Conservation (phyloP, 2,113 vertebrate genomes). For the Cyrtonyx montezumae region DNA sequence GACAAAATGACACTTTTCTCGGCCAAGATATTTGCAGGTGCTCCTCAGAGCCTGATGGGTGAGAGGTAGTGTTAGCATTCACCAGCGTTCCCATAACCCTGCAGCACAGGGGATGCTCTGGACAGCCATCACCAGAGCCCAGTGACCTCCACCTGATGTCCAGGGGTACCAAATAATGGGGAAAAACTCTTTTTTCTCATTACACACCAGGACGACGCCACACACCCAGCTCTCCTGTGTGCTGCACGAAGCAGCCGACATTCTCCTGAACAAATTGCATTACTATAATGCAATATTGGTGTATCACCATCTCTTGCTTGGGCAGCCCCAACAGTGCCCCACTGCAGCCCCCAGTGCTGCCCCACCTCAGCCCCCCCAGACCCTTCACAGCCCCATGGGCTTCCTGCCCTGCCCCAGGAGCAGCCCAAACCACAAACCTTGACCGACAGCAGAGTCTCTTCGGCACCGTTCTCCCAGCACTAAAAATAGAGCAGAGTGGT, state of each 20-base stretch:
- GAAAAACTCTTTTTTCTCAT: accelerated
- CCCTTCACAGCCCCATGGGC: accelerated
- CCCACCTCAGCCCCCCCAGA: not conserved
- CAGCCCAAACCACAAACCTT: not conserved
- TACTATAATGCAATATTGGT: too few species aligned
- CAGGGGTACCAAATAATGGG: accelerated
- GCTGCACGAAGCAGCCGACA: not conserved
- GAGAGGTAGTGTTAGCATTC: too few species aligned
- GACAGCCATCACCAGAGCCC: not conserved
- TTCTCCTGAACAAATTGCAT: accelerated
- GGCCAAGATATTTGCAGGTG: not conserved
- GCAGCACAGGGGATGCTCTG: not conserved
- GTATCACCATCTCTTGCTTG: accelerated
- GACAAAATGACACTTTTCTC: not conserved
- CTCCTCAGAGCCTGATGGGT: accelerated
- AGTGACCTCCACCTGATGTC: too few species aligned
- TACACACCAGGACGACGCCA: accelerated
- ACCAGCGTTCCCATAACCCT: accelerated
- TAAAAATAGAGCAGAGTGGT: conserved; percentile 15
- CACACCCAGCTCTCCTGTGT: not conserved
- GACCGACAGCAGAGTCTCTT: not conserved
- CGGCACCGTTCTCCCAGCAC: not conserved
- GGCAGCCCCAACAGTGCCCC: not conserved
- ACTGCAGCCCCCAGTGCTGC: too few species aligned
- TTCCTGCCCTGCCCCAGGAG: not conserved